Evolutionary conservation across 92 coral and sea anemone species (phyloP).

Genomic region (Parazoanthus swiftii): DNA sequence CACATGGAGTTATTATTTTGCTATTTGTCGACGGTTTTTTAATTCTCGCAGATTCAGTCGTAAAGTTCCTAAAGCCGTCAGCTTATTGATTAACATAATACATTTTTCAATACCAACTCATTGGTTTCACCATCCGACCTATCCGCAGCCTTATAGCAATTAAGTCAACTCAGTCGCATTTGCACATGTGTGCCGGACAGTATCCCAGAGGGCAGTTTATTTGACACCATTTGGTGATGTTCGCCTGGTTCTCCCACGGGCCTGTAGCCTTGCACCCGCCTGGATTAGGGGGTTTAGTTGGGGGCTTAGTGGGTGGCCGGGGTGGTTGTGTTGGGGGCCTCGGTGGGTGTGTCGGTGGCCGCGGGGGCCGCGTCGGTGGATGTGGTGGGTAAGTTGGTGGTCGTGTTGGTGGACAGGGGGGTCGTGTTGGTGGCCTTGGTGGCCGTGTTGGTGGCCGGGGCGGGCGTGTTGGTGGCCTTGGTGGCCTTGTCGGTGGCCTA

Average conservation of each 20-base stretch:
- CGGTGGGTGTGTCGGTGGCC: constrained; percentile 35
- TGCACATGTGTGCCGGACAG: constrained; percentile 17
- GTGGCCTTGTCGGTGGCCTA: constrained; percentile 38
- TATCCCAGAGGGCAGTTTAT: background rate
- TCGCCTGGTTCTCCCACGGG: background rate
- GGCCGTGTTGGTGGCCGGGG: no score
- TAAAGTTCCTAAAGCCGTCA: background rate
- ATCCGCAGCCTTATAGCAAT: background rate
- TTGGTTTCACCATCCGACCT: no score
- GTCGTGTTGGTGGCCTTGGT: background rate
- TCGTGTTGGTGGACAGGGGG: constrained; percentile 1
- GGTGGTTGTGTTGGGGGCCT: constrained; percentile 38
- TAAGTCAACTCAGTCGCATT: background rate
- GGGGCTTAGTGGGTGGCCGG: no score
- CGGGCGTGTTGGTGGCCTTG: background rate
- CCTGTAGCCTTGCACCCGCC: constrained; percentile 19
- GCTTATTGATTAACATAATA: background rate
- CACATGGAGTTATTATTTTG: background rate
- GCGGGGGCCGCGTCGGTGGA: constrained; percentile 11
- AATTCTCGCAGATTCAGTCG: background rate
- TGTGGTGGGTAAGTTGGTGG: constrained; percentile 40
- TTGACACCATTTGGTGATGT: constrained; percentile 11
- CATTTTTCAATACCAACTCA: no score
- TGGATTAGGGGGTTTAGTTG: background rate
- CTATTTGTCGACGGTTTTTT: background rate